Evolutionary conservation across 2,113 vertebrate species (phyloP).

Genomic region (Toxotes jaculatrix): DNA sequence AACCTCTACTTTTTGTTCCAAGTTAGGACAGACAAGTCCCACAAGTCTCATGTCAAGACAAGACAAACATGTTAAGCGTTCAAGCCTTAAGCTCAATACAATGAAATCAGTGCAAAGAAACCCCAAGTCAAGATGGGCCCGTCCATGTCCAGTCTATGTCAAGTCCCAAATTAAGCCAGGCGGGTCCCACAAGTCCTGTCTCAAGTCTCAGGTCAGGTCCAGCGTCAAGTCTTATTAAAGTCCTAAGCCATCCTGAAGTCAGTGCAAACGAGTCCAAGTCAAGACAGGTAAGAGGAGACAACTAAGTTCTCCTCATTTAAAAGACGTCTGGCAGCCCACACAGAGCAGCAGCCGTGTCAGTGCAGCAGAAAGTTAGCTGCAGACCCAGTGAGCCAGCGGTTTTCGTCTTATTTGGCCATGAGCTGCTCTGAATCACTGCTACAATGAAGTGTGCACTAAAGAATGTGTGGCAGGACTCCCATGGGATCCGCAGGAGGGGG

Average conservation of each 20-base stretch:
- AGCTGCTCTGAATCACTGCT: constrained; percentile 61
- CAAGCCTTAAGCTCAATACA: background rate
- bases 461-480: constrained; percentile 73
- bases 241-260: background rate
- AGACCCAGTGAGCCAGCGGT: constrained; percentile 5
- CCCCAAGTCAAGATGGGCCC: background rate
- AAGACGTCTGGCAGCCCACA: too few relatives aligned
- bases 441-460: constrained; percentile 72
- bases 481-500: constrained; percentile 22
- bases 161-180: background rate
- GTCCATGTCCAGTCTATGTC: too few relatives aligned
- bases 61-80: too few relatives aligned
- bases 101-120: background rate
- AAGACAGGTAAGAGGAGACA: background rate
- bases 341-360: background rate
- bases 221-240: background rate
- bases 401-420: constrained; percentile 79
- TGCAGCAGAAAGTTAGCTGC: background rate
- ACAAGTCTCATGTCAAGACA: too few relatives aligned
- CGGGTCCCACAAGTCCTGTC: too few relatives aligned
- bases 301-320: too few relatives aligned
- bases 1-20: background rate
- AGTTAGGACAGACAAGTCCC: too few relatives aligned
- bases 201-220: background rate
- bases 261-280: background rate